Base-by-base conservation (phyloP, 2,888 invertebrate genomes). In the Lasioglossum zephyrum region DNA sequence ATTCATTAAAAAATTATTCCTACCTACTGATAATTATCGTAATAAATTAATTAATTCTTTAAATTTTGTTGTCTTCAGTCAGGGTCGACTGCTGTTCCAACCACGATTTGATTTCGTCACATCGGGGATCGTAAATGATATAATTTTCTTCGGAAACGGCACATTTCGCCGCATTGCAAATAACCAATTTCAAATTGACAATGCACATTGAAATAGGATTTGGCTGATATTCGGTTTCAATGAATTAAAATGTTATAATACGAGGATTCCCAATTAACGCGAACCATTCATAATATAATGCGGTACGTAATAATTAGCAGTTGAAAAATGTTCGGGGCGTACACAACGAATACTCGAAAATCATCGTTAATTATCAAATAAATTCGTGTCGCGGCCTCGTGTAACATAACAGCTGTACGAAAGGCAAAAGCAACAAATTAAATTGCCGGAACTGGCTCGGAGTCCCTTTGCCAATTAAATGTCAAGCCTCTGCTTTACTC, bases 381-480 rank as follows among this genome's bases (percentile, higher is more conserved):
- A 63, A 63, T 63, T 31, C 63, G 31, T 5, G 16, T 2, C 16
- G 16, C 63, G 31, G 6, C 6, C 63, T 63, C 63, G 31, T 6
- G 31, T 31, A 31, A 31, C 26, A 63, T 16, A 31, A 31, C 63
- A 31, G 31, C 63, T 13, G 16, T 6, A 16, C 63, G 63, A 63
- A 26, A 31, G 16, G 63, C 2, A 31, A 63, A 63, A 31, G 63
- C 63, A 63, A 63, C 63, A 63, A 63, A 63, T 63, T 63, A 26
- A 63, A 63, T 26, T 31, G 63, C 31, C 26, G 63, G 63, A 16
- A 63, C 63, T 63, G 63, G 31, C 31, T 63, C 63, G 6, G 16
- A 31, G 63, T 16, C 63, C 31, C 63, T 63, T 63, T 63, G 63
- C 63, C 63, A 63, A 63, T 63, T 16, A 63, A 63, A 63, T 63